phyloP scores from a whole-genome alignment of 2,797 vertebrate genomes.

The Centroberyx gerrardi region DNA sequence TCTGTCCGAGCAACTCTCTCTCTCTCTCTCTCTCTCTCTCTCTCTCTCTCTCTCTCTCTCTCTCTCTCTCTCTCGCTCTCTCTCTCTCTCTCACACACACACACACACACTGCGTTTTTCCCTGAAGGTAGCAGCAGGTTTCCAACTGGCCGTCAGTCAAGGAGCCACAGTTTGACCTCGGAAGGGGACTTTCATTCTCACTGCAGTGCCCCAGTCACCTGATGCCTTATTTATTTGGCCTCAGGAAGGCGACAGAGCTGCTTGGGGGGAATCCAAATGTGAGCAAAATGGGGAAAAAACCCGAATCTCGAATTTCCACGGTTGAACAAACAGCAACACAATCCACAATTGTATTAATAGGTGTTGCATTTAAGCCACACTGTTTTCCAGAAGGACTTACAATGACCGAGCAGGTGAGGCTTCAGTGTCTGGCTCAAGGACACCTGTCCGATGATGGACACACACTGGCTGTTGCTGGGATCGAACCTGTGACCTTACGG shows the following conservation, averaged over 20 bases:
- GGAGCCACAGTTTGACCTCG: conserved; percentile 73
- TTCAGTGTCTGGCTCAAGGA: background rate
- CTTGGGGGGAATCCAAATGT: conserved; percentile 11
- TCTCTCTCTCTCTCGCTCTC: conserved; percentile 30
- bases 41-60: conserved; percentile 8
- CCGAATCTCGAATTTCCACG: background rate
- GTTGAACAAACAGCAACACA: no score
- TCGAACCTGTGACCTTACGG: no score
- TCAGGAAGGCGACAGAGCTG: conserved; percentile 59
- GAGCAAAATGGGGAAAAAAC: conserved; percentile 9
- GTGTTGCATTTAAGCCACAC: background rate
- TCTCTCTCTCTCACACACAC: background rate
- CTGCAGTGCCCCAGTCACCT: conserved; percentile 78
- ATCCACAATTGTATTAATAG: no score
- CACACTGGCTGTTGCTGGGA: background rate
- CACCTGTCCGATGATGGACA: conserved; percentile 6
- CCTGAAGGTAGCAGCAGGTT: conserved; percentile 65
- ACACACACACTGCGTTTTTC: conserved; percentile 46
- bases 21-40: conserved; percentile 44
- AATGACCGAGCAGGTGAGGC: no score
- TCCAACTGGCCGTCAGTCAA: conserved; percentile 65
- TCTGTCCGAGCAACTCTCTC: conserved; percentile 59
- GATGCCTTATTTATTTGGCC: conserved; percentile 57
- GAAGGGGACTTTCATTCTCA: conserved; percentile 57
- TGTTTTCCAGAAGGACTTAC: background rate